Conservation (phyloP, 2,797 vertebrate species). For the Sebastolobus alascanus region DNA sequence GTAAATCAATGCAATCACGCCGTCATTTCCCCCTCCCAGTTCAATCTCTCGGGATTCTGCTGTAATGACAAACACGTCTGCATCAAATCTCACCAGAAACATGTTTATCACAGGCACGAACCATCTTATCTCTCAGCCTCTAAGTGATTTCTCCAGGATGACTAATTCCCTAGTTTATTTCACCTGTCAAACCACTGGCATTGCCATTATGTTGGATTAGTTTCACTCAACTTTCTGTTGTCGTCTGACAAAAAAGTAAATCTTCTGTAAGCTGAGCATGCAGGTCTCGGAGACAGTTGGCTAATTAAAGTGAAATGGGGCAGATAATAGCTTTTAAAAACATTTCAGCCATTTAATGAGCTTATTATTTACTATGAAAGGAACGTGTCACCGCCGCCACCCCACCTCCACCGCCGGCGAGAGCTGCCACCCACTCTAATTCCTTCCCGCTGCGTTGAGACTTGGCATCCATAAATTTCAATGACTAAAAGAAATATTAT, state of each 20-base stretch:
- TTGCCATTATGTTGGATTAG: conserved; percentile 66
- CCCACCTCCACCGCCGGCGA: conserved; percentile 25
- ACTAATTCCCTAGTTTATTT: conserved; percentile 65
- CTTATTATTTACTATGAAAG: conserved; percentile 81
- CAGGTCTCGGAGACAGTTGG: conserved; percentile 78
- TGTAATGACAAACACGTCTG: conserved; percentile 25
- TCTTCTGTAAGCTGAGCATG: conserved; percentile 58
- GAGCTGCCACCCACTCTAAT: conserved; percentile 56
- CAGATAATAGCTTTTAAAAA: conserved; percentile 92
- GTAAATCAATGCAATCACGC: background rate
- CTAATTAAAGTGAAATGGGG: conserved; percentile 93
- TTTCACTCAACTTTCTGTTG: conserved; percentile 70
- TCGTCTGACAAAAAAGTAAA: conserved; percentile 69
- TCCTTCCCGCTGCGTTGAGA: conserved; percentile 40
- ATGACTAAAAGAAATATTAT: conserved; percentile 70
- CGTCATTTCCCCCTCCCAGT: background rate
- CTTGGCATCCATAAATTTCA: conserved; percentile 60
- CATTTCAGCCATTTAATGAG: conserved; percentile 81
- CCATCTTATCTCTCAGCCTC: background rate
- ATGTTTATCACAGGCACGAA: conserved; percentile 18
- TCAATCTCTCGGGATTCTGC: background rate
- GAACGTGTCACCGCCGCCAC: conserved; percentile 56
- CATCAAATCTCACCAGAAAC: conserved; percentile 36
- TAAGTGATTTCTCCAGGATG: conserved; percentile 13
- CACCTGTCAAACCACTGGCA: conserved; percentile 60